Evolutionary conservation across 2,113 vertebrate genomes (phyloP), one percentile per base, ranked within the genome.

Genomic region (Oncorhynchus mykiss): DNA sequence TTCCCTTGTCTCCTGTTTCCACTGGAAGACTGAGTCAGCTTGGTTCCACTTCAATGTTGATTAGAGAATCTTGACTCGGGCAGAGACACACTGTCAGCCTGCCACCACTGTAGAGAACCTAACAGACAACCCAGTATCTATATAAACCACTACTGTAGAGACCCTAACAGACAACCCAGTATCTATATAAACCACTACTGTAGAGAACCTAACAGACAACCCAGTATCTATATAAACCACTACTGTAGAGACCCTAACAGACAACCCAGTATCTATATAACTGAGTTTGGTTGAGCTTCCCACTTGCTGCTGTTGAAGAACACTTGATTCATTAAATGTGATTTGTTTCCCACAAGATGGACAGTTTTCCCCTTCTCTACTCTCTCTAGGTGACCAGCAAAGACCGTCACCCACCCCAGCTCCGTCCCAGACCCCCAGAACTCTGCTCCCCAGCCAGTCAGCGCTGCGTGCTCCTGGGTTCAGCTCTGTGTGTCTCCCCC

Each of bases 401-500:
- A 87, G 70, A 67, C 80, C 39, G 67, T 45, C 66, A 93, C 82
- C 93, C 93, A 88, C 82, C 54, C 27, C 87, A 70, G 27, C 67
- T 13, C 60, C 69, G 25, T 83, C 83, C 81, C 89, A 90, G 87
- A 84, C 85, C 87, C 74, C 84, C 72, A 89, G 95, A 81, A 95
- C 97, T 62, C 93, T 90, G 79, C 93, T 96, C 4, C 95, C 96
- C 0, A 93, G 93, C 70, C 94, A 92, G 4, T 95, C 96, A 1
- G 96, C 96, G 64, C 96, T 99, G 60, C 96, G 97, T 0, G 94
- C 96, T 70, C 97, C 97, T 0, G 95, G 96, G 4, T 98, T 95
- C 78, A 95, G 94, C 20, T 96, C 96, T 77, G 96, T 94, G 0
- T 94, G 96, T 0, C 85, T 95, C 65, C 96, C 96, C 0, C 92